Evolutionary conservation across 2,113 vertebrate genomes (phyloP).

Genomic region (Corydoras sp.): DNA sequence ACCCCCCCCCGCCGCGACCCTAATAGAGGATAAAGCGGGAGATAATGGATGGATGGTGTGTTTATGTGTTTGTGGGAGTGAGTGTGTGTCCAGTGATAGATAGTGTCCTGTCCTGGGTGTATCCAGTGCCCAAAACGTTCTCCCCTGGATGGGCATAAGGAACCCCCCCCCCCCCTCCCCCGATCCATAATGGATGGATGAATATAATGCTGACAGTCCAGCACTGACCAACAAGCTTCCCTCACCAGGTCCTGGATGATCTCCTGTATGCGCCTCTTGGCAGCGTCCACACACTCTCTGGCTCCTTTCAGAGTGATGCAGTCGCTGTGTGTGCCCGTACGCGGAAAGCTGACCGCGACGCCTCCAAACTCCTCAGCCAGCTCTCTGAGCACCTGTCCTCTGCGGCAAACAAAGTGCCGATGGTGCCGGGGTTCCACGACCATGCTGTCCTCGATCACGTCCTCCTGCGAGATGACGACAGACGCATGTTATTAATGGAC

Average conservation of each 20-base stretch:
- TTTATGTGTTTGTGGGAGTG: too few species aligned
- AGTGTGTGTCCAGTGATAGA: too few species aligned
- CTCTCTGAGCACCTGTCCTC: conserved; percentile 70
- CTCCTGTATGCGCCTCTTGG: conserved; percentile 71
- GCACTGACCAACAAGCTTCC: not conserved
- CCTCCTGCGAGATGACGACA: conserved; percentile 56
- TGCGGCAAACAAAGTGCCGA: conserved; percentile 69
- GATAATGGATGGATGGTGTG: too few species aligned
- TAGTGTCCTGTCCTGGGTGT: too few species aligned
- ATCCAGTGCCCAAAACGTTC: too few species aligned
- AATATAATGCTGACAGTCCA: too few species aligned
- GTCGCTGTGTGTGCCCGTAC: conserved; percentile 67
- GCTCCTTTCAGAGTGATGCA: conserved; percentile 71
- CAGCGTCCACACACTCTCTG: conserved; percentile 71
- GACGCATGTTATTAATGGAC: not conserved
- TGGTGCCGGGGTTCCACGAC: conserved; percentile 68
- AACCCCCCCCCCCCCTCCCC: too few species aligned
- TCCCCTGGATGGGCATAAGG: too few species aligned
- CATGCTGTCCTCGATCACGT: conserved; percentile 72
- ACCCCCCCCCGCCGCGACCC: too few species aligned
- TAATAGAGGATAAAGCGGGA: too few species aligned
- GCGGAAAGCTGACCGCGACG: conserved; percentile 71
- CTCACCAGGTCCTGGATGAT: conserved; percentile 70
- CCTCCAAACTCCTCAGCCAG: conserved; percentile 74
- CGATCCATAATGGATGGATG: too few species aligned